phyloP scores from a whole-genome alignment of 2,888 invertebrate genomes.

The Hirudinaria manillensis region DNA sequence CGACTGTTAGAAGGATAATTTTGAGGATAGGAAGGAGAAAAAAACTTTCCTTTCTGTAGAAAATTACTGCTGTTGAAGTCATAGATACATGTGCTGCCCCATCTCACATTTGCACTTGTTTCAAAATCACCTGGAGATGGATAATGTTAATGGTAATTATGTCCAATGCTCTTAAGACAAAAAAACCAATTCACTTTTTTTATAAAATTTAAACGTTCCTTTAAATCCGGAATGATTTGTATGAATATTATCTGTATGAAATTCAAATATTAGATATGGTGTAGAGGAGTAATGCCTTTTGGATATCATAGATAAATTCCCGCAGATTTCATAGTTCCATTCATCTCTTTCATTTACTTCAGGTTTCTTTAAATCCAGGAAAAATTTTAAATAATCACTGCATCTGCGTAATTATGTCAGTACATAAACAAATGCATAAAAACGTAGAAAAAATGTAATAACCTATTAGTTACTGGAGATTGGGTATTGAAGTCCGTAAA shows the following conservation, averaged over 20 bases:
- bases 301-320: conserved; percentile 45
- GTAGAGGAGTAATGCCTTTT: conserved; percentile 49
- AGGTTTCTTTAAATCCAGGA: conserved; percentile 48
- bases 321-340: conserved; percentile 48
- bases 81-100: conserved; percentile 47
- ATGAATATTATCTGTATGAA: conserved; percentile 45
- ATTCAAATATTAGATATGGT: conserved; percentile 49
- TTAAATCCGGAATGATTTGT: conserved; percentile 47
- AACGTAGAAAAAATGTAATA: background rate
- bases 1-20: conserved; percentile 51
- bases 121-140: conserved; percentile 45
- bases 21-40: conserved; percentile 52
- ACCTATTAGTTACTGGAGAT: conserved; percentile 34
- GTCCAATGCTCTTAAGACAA: background rate
- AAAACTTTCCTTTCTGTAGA: conserved; percentile 47
- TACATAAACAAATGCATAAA: background rate
- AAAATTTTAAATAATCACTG: conserved; percentile 48
- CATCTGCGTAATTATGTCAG: conserved; percentile 44
- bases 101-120: conserved; percentile 42
- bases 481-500: conserved; percentile 73
- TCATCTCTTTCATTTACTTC: conserved; percentile 49
- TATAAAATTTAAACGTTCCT: conserved; percentile 48
- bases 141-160: background rate
- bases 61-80: conserved; percentile 45
- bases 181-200: conserved; percentile 46